A percentile compares a stretch with the other conserved stretches of the same genome.
Evolutionary conservation across 2,888 invertebrate species (phyloP).

Genomic region (Leucoma salicis): DNA sequence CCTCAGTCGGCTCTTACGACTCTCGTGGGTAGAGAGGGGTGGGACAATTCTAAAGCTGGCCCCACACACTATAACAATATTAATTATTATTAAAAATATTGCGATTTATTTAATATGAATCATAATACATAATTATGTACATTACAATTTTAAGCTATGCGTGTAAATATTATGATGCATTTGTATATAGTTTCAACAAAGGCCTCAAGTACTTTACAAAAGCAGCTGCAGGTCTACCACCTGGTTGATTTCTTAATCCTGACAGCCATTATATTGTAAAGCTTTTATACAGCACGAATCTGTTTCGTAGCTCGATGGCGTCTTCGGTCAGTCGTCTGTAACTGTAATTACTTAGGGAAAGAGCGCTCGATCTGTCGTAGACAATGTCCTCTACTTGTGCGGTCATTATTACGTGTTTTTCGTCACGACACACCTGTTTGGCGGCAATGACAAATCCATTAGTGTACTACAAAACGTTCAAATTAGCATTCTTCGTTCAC

Average conservation of each 20-base stretch:
- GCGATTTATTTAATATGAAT: too few species aligned
- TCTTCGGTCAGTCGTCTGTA: slow-evolving; percentile 50
- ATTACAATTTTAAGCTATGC: too few species aligned
- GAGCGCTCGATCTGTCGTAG: slow-evolving; percentile 50
- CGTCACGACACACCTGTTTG: slow-evolving; percentile 62
- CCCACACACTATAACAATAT: too few species aligned
- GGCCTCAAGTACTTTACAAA: background rate
- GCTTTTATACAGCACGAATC: background rate
- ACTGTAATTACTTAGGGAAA: slow-evolving; percentile 62
- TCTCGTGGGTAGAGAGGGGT: too few species aligned
- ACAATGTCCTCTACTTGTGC: slow-evolving; percentile 62
- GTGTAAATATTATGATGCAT: too few species aligned
- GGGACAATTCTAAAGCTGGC: too few species aligned
- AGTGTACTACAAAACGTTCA: slow-evolving; percentile 46
- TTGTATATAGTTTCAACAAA: background rate
- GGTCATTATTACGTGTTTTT: slow-evolving; percentile 60
- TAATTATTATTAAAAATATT: too few species aligned
- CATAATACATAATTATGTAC: too few species aligned
- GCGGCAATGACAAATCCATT: slow-evolving; percentile 58
- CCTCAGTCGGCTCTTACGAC: too few species aligned
- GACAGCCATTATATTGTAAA: background rate
- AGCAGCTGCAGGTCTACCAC: background rate
- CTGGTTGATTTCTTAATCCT: background rate
- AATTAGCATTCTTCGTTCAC: slow-evolving; percentile 39
- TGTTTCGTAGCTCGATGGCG: slow-evolving; percentile 32